A percentile compares a stretch with the other conserved stretches of the same genome.
Conservation (phyloP, 2,888 invertebrate species). For the Drosophila antonietae region DNA sequence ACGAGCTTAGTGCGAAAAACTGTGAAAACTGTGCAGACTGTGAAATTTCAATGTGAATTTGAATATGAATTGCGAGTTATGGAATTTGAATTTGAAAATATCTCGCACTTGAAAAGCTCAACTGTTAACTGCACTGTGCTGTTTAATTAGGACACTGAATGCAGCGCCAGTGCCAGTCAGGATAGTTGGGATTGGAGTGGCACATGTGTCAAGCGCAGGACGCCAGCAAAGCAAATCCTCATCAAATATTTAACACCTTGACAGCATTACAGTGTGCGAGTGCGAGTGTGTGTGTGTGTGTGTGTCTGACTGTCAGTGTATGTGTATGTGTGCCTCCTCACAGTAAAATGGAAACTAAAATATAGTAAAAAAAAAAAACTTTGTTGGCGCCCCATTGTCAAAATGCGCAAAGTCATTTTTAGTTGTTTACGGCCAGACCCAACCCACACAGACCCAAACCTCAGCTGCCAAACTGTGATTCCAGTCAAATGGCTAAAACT, state of each 20-base stretch:
- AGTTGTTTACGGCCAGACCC: constrained; percentile 42
- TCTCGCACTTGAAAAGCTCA: constrained; percentile 12
- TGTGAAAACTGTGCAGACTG: constrained; percentile 17
- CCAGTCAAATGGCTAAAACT: constrained; percentile 34
- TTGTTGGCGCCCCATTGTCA: constrained; percentile 54
- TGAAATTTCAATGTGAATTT: constrained; percentile 22
- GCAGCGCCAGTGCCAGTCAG: neutral
- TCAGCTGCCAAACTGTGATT: constrained; percentile 36
- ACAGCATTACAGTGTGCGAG: constrained; percentile 2
- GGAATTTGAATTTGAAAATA: constrained; percentile 18
- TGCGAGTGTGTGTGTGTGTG: constrained; percentile 17
- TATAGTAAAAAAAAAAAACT: constrained; percentile 37
- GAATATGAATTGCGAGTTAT: constrained; percentile 12
- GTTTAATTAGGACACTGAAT: constrained; percentile 7
- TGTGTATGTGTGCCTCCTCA: constrained; percentile 22
- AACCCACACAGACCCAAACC: neutral
- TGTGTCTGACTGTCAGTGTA: constrained; percentile 32
- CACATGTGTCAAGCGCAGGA: constrained; percentile 4
- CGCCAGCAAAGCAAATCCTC: constrained; percentile 19
- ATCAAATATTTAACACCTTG: constrained; percentile 34
- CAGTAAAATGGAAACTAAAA: neutral
- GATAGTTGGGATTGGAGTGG: constrained; percentile 1
- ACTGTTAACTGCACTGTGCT: neutral
- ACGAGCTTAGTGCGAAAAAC: constrained; percentile 46
- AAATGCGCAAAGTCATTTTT: constrained; percentile 54